Percentiles rank a stretch among this genome's conserved stretches.
These are phyloP conservation scores for Nannospalax galili DNA, from an alignment of 2,113 vertebrate genomes.

Conservation along the genomic window DNA sequence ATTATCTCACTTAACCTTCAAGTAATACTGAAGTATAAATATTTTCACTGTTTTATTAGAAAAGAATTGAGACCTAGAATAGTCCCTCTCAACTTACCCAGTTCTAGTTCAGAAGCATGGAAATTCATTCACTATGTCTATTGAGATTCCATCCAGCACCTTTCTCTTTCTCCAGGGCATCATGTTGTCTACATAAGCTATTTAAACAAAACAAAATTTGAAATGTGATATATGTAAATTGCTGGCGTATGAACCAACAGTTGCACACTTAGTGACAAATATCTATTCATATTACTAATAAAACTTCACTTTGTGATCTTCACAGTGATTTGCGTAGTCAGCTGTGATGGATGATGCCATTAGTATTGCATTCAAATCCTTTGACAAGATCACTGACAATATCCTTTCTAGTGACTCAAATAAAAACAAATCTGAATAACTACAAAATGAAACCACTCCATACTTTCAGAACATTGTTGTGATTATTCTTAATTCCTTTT, in stretches of 20 bases:
- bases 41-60: conserved; percentile 23
- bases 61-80: neutral
- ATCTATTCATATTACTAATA: neutral
- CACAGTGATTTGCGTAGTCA: neutral
- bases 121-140: neutral
- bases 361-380: neutral
- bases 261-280: neutral
- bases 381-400: conserved; percentile 33
- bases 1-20: neutral
- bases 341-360: conserved; percentile 54
- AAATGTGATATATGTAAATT: neutral
- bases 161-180: neutral
- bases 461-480: neutral
- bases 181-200: neutral
- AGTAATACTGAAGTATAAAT: neutral
- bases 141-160: neutral
- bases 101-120: neutral
- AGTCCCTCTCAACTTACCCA: neutral
- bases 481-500: neutral
- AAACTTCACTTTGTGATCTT: conserved; percentile 18
- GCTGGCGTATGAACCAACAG: neutral
- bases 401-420: neutral
- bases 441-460: conserved; percentile 26
- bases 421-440: conserved; percentile 40
- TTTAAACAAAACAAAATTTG: conserved; percentile 16